Conservation (phyloP, 2,797 vertebrate genomes). For the Brachyrhaphis roseni region DNA sequence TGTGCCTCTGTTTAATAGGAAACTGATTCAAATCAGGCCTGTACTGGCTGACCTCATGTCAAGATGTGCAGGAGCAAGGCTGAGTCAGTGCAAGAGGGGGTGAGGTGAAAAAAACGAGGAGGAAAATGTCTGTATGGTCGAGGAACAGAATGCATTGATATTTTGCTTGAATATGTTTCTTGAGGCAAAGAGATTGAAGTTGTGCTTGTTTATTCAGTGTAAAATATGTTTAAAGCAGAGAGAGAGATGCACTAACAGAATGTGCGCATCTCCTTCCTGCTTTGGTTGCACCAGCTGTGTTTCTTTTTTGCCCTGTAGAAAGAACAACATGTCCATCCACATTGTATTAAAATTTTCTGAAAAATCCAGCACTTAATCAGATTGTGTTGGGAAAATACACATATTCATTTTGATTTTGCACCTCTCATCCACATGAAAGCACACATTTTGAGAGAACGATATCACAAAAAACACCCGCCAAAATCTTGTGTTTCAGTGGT, state of each 20-base stretch:
- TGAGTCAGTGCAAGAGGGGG: neutral
- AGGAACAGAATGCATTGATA: neutral
- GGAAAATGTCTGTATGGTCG: neutral
- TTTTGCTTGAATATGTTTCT: neutral
- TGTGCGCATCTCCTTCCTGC: neutral
- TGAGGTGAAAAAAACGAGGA: neutral
- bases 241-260: neutral
- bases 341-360: neutral
- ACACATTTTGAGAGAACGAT: neutral
- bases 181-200: neutral
- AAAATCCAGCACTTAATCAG: neutral
- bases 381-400: neutral
- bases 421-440: neutral
- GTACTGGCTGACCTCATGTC: slow-evolving; percentile 31
- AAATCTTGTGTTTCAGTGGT: neutral
- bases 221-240: neutral
- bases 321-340: neutral
- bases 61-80: slow-evolving; percentile 19
- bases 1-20: slow-evolving; percentile 15
- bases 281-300: slow-evolving; percentile 3
- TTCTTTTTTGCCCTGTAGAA: neutral
- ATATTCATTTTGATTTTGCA: neutral
- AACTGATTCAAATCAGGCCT: slow-evolving; percentile 40
- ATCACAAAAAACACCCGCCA: neutral
- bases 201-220: neutral